Evolutionary conservation across 23 tunicate genomes (phyloP).

Genomic region (Ascidia mentula): DNA sequence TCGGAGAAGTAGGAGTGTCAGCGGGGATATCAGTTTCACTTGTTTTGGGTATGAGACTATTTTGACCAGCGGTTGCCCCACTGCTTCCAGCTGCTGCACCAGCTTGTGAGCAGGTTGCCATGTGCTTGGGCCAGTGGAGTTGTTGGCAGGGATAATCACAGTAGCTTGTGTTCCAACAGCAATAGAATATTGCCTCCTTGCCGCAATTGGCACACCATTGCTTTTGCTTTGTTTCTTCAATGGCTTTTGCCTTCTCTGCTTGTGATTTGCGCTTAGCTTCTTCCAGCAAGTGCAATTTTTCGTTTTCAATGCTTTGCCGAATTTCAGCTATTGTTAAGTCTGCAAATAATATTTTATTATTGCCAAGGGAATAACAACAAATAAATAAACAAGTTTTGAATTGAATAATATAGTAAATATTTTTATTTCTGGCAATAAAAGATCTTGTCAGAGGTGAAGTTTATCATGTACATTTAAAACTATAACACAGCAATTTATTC

Average conservation of each 20-base stretch:
- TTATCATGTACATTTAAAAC: too few species aligned
- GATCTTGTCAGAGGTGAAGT: too few species aligned
- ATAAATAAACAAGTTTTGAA: too few species aligned
- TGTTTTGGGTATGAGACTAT: background rate
- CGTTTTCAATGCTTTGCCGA: slow-evolving; percentile 93
- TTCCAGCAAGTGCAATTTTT: slow-evolving; percentile 68
- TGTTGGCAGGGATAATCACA: slow-evolving; percentile 99
- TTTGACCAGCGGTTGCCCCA: slow-evolving; percentile 4
- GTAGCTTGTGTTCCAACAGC: slow-evolving; percentile 99
- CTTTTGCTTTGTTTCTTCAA: slow-evolving; percentile 88
- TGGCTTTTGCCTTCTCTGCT: slow-evolving; percentile 62
- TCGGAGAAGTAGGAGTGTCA: background rate
- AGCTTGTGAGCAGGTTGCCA: slow-evolving; percentile 83
- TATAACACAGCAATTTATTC: background rate
- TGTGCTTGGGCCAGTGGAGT: slow-evolving; percentile 96
- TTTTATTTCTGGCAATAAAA: too few species aligned
- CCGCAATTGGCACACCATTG: slow-evolving; percentile 99
- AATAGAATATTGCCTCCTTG: slow-evolving; percentile 93
- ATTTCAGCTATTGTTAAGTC: slow-evolving; percentile 93
- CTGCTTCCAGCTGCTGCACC: slow-evolving; percentile 18
- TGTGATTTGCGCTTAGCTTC: slow-evolving; percentile 62
- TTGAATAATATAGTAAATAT: too few species aligned
- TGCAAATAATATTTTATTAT: slow-evolving; percentile 5
- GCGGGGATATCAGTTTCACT: background rate
- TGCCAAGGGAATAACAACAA: too few species aligned